Conservation (phyloP, 2,797 vertebrate species). For the Mormyrops boulengeri region DNA sequence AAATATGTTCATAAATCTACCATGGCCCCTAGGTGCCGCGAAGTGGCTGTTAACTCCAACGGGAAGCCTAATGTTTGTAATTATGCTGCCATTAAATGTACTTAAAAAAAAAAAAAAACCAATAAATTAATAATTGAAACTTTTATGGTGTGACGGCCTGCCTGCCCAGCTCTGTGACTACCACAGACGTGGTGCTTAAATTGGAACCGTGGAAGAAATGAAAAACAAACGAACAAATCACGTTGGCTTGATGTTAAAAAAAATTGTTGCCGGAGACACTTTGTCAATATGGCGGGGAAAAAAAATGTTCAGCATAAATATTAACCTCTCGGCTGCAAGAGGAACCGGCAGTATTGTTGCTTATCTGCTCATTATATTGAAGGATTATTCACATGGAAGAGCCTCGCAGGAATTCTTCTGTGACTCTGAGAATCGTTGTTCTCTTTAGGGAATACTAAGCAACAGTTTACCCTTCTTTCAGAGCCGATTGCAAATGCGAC, state of each 20-base stretch:
- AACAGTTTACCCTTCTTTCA: not conserved
- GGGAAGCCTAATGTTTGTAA: not conserved
- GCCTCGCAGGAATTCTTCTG: not conserved
- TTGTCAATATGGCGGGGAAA: not conserved
- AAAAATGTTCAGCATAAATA: constrained; percentile 14
- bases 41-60: not conserved
- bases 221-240: not conserved
- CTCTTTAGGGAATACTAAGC: not conserved
- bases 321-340: constrained; percentile 7
- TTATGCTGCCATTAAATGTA: not conserved
- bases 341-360: not conserved
- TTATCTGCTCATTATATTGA: constrained; percentile 3
- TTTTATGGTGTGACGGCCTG: not conserved
- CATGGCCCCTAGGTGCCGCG: not conserved
- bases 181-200: not conserved
- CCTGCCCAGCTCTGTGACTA: not conserved
- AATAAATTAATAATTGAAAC: not conserved
- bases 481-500: not conserved
- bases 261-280: not conserved
- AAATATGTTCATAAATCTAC: not conserved
- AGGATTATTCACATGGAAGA: not conserved
- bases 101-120: constrained; percentile 2
- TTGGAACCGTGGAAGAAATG: not conserved
- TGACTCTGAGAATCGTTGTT: not conserved
- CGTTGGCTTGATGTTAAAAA: not conserved